These are phyloP conservation scores for Coecobrya sp. DNA, from an alignment of 2,888 invertebrate genomes.

Conservation along the genomic window DNA sequence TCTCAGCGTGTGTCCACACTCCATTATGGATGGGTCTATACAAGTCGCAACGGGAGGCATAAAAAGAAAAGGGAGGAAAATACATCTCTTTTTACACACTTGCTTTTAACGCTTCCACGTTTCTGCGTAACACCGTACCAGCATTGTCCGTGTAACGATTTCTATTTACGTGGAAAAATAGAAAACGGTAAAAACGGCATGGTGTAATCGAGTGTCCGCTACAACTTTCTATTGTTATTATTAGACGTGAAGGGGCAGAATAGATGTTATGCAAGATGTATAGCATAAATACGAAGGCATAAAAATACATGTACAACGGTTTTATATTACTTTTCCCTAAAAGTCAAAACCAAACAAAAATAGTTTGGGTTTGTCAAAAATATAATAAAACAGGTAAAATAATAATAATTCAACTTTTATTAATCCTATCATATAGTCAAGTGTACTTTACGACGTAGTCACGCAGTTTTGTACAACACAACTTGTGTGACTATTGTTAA, in stretches of 20 bases:
- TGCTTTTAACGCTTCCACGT: constrained; percentile 53
- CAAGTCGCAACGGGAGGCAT: constrained; percentile 59
- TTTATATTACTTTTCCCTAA: not conserved
- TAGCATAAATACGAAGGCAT: not conserved
- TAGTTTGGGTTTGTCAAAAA: constrained; percentile 4
- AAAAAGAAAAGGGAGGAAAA: constrained; percentile 65
- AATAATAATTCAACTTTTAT: constrained; percentile 36
- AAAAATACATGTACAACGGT: not conserved
- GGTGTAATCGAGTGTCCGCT: not conserved
- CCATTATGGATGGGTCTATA: constrained; percentile 60
- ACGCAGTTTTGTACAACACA: too few species aligned
- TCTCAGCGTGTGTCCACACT: constrained; percentile 74
- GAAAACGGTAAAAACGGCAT: constrained; percentile 37
- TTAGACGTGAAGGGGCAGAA: not conserved
- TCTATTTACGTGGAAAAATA: constrained; percentile 37
- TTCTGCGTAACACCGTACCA: not conserved
- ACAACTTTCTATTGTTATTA: constrained; percentile 1
- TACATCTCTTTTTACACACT: constrained; percentile 67
- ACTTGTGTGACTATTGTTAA: not conserved
- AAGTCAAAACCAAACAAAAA: not conserved
- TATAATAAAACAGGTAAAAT: not conserved
- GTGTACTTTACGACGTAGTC: not conserved
- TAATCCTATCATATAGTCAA: constrained; percentile 27
- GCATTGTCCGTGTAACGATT: constrained; percentile 6
- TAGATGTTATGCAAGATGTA: not conserved